Evolutionary conservation across 2,888 invertebrate species (phyloP), one percentile per base, ranked within the genome.

Genomic region (Lysandra coridon): DNA sequence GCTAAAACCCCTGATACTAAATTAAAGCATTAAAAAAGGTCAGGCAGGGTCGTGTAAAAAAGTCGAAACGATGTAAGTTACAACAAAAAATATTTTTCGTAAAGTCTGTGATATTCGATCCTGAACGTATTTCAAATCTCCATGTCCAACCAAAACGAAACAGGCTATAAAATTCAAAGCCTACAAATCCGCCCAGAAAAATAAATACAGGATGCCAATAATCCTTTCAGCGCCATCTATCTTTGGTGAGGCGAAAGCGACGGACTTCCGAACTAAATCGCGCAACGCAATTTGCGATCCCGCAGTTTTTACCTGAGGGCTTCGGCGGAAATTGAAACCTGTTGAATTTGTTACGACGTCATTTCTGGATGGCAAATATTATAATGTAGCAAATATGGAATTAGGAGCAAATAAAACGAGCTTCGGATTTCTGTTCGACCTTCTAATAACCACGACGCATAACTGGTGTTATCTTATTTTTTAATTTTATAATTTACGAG

Each of bases 181-280:
- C 69, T 69, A 37, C 33, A 69, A 69, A 44, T 74, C 73, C 14
- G 53, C 17, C 4, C n/a, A 7, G 3, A 44, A 44, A 44, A 44
- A 44, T 44, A 74, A 74, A 53, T 14, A 53, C 53, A 53, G 30
- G 49, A 75, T 33, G 33, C 53, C 57, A 4, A 53, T 76, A 33
- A 57, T 76, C 44, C 40, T 69, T 76, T 76, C 76, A 57, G 14
- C 76, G 57, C 76, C 76, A 76, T 76, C 76, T 76, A 76, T 76
- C 53, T 37, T 23, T 30, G 57, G 44, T n/a, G 40, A 33, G 6
- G 49, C 30, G 49, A 75, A 75, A 75, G 12, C 14, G 44, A 23
- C 44, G 44, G 6, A 75, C 76, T 76, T 57, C 57, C 76, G 57
- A 76, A 76, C 76, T 76, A 76, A 57, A 76, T 57, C 44, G 44